Base-by-base conservation (phyloP, 2,113 vertebrate species). In the Psephotus haematonotus region DNA sequence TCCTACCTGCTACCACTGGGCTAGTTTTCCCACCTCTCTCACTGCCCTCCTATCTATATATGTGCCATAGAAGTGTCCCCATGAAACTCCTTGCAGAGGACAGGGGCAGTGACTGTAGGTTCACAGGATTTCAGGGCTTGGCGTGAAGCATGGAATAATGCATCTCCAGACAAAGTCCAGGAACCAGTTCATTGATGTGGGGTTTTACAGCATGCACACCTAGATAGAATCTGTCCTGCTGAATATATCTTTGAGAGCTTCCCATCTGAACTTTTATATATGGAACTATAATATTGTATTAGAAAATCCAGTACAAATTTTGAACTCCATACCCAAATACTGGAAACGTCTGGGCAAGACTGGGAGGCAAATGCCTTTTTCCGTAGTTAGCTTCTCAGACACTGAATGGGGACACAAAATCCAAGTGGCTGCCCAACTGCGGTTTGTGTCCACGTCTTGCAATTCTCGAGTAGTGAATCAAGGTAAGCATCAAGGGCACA, bases 71-170 rank as follows among this genome's bases (percentile, higher is more conserved):
- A 47, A 52, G 6, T 10, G 7, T 50, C 15, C 22, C 16, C 17
- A 35, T 2, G 9, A 72, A 90, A 52, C 1, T 44, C 37, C 23
- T 0, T 63, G 53, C 37, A 70, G 37, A 65, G 17, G n/a, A 62
- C 88, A 76, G 43, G 80, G 52, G 22, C 27, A 23, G 46, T 16
- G 18, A 22, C 44, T 3, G 9, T 22, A 46, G 28, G 25, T 77
- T 69, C 28, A 53, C 24, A 10, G 1, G 1, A 23, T 2, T 27
- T 49, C 31, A 70, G 13, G 11, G 46, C 60, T 67, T 3, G 0
- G 37, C n/a, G 14, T 3, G 13, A 88, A 52, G 27, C 43, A 19
- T 6, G 33, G 41, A 83, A 41, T 83, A 80, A 43, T 17, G 23
- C 23, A 53, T 37, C 15, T 86, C 59, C 53, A 69, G n/a, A 5